These are phyloP conservation scores for Xenotilapia leptura DNA, from an alignment of 2,113 vertebrate species.

Conservation along the genomic window DNA sequence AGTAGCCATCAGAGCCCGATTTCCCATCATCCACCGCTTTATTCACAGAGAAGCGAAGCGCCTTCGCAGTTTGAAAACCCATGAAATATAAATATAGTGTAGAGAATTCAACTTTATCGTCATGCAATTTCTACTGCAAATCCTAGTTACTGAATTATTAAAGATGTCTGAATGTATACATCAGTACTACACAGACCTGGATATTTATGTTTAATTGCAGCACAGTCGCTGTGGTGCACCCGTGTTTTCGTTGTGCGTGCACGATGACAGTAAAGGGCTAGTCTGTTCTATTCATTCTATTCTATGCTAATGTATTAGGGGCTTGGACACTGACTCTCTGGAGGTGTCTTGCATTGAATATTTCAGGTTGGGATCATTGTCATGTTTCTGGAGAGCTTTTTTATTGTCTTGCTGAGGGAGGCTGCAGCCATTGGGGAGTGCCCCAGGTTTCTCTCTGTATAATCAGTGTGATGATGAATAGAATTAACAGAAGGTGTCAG, in stretches of 20 bases:
- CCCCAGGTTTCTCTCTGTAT: rapidly evolving
- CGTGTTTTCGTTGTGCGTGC: rapidly evolving
- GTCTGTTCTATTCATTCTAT: rapidly evolving
- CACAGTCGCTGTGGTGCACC: not conserved
- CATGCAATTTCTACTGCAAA: not conserved
- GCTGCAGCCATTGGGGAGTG: not conserved
- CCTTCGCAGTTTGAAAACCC: not conserved
- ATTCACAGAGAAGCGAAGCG: not conserved
- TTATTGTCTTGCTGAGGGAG: not conserved
- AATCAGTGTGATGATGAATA: rapidly evolving
- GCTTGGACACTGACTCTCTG: rapidly evolving
- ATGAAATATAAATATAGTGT: not conserved
- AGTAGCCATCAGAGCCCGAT: constrained; percentile 11
- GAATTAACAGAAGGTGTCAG: not conserved
- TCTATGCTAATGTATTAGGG: not conserved
- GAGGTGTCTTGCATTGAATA: not conserved
- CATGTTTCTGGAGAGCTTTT: not conserved
- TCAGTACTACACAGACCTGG: not conserved
- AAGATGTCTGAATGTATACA: not conserved
- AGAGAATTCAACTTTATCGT: not conserved
- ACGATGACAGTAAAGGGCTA: not conserved
- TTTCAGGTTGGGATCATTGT: not conserved
- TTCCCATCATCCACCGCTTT: constrained; percentile 28
- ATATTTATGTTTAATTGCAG: rapidly evolving
- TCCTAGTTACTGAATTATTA: not conserved